Evolutionary conservation across 1,140 invertebrate genomes (phyloP), one percentile per base, ranked within the genome.

Genomic region (Drosophila sturtevanti): DNA sequence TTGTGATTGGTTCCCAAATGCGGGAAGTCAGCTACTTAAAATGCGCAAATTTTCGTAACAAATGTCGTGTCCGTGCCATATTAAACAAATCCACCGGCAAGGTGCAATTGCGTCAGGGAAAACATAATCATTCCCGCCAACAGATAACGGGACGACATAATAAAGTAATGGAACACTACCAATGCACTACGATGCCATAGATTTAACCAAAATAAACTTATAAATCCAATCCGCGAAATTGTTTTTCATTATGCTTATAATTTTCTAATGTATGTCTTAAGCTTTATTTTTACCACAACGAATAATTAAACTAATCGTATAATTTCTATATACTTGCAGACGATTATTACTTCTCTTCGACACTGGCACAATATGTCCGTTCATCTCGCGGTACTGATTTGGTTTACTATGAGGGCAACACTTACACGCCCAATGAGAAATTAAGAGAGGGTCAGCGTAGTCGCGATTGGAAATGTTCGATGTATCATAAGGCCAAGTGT

Each of bases 401-500:
- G 21, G 89, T 92, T 21, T 81, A 87, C 22, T 75, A 80, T 34
- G 72, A 89, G 52, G 78, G 81, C 3, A 92, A 92, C 41, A 92
- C 91, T 1, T 92, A 89, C 52, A 92, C 91, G 10, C 91, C 91
- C 59, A 92, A 92, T 34, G 90, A 91, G 35, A 92, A 92, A 67
- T 37, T 73, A 18, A 68, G 77, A 5, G 66, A 72, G 24, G 91
- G 89, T 0, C 87, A 89, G 4, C 74, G 68, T 6, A 89, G 81
- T 5, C 73, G 91, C 0, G 89, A 91, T 41, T 92, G 89, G 89
- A 92, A 92, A 48, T 92, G 91, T 58, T 91, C 91, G 6, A 91
- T 92, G 91, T 92, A 92, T 54, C 90, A 92, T 63, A 92, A 90
- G 74, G 80, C 81, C 34, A 89, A 90, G 67, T 92, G 91, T 48